phyloP scores from a whole-genome alignment of 1,140 invertebrate species.

The Drosophila cardini region DNA sequence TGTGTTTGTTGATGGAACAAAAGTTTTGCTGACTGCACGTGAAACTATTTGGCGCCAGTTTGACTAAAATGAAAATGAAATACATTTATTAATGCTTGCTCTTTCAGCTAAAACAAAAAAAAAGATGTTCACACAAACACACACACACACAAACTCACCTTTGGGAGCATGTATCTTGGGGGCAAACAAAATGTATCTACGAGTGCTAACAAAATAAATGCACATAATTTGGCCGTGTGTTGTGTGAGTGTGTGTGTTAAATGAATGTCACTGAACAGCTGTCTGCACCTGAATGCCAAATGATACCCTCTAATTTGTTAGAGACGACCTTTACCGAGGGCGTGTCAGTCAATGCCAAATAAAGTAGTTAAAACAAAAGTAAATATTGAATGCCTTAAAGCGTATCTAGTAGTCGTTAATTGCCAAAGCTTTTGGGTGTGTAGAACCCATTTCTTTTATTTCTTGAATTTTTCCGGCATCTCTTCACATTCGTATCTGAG shows the following conservation, averaged over 20 bases:
- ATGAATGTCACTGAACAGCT: conserved; percentile 51
- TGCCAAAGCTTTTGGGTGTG: background rate
- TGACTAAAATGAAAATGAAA: conserved; percentile 57
- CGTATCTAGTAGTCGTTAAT: conserved; percentile 8
- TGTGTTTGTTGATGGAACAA: conserved; percentile 43
- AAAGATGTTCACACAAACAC: background rate
- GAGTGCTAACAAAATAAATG: conserved; percentile 41
- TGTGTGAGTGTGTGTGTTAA: conserved; percentile 32
- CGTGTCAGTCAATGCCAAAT: background rate
- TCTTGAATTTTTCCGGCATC: conserved; percentile 32
- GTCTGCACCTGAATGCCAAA: conserved; percentile 67
- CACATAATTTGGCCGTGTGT: conserved; percentile 48
- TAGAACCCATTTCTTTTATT: conserved; percentile 3
- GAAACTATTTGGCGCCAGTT: conserved; percentile 57
- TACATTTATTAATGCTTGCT: conserved; percentile 60
- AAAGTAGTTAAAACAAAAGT: background rate
- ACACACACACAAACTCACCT: conserved; percentile 14
- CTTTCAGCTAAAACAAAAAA: background rate
- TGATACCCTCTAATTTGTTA: conserved; percentile 26
- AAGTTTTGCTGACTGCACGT: conserved; percentile 57
- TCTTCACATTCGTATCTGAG: conserved; percentile 48
- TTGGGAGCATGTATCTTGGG: conserved; percentile 18
- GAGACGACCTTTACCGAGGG: background rate
- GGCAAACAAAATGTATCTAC: conserved; percentile 28
- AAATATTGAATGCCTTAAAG: background rate